A percentile compares a stretch with the other conserved stretches of the same genome.
These are phyloP conservation scores for Copidosoma floridanum DNA, from an alignment of 1,140 invertebrate species.

Conservation along the genomic window DNA sequence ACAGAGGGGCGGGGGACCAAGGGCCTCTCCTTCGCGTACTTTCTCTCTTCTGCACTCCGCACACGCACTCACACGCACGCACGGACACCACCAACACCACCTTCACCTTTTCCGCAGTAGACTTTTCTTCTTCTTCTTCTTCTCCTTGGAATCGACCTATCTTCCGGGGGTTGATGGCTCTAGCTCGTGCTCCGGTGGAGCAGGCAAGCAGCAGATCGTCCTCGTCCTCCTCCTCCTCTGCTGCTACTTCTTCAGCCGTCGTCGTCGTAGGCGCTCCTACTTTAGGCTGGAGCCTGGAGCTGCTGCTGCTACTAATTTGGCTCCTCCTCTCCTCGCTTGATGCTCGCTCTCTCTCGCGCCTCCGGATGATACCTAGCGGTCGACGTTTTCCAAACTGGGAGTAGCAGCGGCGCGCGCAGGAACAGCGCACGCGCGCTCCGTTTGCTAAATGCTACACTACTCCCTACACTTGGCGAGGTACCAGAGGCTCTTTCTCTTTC, in stretches of 20 bases:
- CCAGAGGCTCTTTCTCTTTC: not conserved
- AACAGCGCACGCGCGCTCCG: slow-evolving; percentile 20
- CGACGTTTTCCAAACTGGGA: slow-evolving; percentile 22
- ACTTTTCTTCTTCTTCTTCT: no score
- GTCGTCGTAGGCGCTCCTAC: not conserved
- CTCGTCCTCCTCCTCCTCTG: not conserved
- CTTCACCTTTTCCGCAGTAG: no score
- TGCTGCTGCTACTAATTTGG: slow-evolving; percentile 7
- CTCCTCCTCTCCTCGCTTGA: not conserved
- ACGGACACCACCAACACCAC: no score
- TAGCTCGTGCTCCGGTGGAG: no score
- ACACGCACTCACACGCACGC: not conserved
- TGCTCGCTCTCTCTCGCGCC: not conserved
- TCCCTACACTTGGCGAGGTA: not conserved
- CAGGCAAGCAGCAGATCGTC: not conserved
- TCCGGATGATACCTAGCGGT: not conserved
- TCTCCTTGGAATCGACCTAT: no score
- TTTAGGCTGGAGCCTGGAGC: not conserved
- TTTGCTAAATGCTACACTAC: no score
- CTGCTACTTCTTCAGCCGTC: not conserved
- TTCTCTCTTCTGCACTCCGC: not conserved
- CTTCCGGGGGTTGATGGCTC: no score
- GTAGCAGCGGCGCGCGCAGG: slow-evolving; percentile 22
- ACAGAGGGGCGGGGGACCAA: no score
- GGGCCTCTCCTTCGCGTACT: not conserved